A percentile compares a stretch with the other conserved stretches of the same genome.
Evolutionary conservation across 1,140 invertebrate species (phyloP).

Genomic region (Xylocopa sonorina): DNA sequence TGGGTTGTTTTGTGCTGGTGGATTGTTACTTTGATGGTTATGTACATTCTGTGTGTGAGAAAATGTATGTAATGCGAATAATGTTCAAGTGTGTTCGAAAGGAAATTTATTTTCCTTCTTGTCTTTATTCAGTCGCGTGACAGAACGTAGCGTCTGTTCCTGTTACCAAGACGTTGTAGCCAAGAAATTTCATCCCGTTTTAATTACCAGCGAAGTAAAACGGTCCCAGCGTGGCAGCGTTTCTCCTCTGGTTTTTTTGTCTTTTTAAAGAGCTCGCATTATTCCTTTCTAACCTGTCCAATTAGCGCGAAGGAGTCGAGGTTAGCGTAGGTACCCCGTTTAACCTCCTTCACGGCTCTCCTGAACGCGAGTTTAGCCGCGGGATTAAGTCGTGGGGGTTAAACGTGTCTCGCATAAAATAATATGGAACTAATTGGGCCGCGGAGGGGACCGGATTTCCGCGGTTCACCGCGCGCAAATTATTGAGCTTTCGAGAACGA

Average conservation of each 20-base stretch:
- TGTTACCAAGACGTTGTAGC: background rate
- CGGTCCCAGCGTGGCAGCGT: background rate
- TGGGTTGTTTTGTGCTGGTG: background rate
- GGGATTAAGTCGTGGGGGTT: constrained; percentile 34
- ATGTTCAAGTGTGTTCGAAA: too few relatives aligned
- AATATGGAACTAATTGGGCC: constrained; percentile 51
- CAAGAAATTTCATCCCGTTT: constrained; percentile 16
- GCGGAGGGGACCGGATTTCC: constrained; percentile 24
- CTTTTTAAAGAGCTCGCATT: background rate
- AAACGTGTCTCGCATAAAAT: constrained; percentile 45
- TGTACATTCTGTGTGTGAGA: too few relatives aligned
- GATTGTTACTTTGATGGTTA: too few relatives aligned
- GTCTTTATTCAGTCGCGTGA: too few relatives aligned
- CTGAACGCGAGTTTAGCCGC: constrained; percentile 49
- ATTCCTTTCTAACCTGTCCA: background rate
- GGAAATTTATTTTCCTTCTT: too few relatives aligned
- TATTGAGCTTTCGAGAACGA: constrained; percentile 14
- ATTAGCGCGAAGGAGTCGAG: background rate
- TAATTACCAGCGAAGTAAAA: constrained; percentile 13
- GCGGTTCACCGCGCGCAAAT: constrained; percentile 1
- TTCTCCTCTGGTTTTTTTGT: background rate
- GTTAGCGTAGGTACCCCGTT: background rate
- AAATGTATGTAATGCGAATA: too few relatives aligned
- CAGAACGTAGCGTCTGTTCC: too few relatives aligned
- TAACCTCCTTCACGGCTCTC: constrained; percentile 7